Conservation (phyloP, 2,797 vertebrate species). For the Cuculus canorus region DNA sequence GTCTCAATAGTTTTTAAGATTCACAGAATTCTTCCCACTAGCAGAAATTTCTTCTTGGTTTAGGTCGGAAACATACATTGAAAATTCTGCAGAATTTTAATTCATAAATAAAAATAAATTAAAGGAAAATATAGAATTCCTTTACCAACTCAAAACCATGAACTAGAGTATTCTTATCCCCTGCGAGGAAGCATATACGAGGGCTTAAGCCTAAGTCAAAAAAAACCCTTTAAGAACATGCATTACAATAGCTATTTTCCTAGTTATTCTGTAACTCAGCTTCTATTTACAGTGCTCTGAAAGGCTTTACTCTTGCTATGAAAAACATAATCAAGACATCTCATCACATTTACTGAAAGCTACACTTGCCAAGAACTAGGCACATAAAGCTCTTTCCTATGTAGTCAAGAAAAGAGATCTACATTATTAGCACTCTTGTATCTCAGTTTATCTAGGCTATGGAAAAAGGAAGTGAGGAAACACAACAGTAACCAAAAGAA, state of each 20-base stretch:
- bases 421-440: background rate
- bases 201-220: background rate
- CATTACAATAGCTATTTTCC: background rate
- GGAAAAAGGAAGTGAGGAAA: background rate
- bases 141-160: background rate
- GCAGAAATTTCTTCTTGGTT: background rate
- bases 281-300: background rate
- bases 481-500: background rate
- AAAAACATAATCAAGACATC: background rate
- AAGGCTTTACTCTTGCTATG: background rate
- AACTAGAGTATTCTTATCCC: background rate
- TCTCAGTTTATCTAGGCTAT: background rate
- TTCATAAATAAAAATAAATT: background rate
- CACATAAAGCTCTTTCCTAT: background rate
- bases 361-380: background rate
- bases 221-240: background rate
- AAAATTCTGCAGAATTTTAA: background rate
- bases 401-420: background rate
- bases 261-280: constrained; percentile 1
- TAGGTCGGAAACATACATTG: background rate
- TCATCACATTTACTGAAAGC: background rate
- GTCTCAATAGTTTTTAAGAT: background rate
- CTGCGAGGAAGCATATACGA: background rate
- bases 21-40: background rate
- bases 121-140: background rate